Evolutionary conservation across 2,113 vertebrate genomes (phyloP), one percentile per base, ranked within the genome.

Genomic region (Spea bombifrons): DNA sequence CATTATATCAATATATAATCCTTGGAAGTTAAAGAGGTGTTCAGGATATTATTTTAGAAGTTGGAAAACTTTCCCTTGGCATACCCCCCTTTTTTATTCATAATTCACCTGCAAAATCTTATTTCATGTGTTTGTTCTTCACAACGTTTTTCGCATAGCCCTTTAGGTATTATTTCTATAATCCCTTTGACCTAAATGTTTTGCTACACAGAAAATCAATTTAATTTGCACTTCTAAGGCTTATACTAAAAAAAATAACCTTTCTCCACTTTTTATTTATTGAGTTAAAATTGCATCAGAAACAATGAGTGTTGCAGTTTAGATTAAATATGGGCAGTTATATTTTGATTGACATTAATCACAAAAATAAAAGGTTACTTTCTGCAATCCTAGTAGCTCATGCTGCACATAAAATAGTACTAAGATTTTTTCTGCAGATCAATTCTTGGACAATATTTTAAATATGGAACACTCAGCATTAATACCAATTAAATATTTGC

Each of bases 211-310:
- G 47, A 70, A 70, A 70, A 70, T 70, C 67, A 50, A 16, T 70
- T 70, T 17, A 50, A 70, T 70, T 70, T 70, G 67, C 67, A 49
- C 15, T n/a, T 70, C 48, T 49, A 70, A 70, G 48, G 17, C 67
- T 70, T 70, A 70, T 50, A 50, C 15, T n/a, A 50, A 49, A 50
- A 70, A 63, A 30, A 7, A 7, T 55, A 30, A 48, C 13, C 47
- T 70, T 70, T 30, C 50, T 17, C 45, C 50, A 15, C 15, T 59
- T 59, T 59, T 13, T 59, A 50, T 50, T 70, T 70, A 50, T 70
- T 15, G 5, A 47, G 44, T 68, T 13, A 50, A 47, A 50, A 48
- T 50, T 70, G 44, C 47, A 49, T 16, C 47, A n/a, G 7, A 70
- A 70, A 70, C 17, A 48, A 2, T 30, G 47, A 30, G 30, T 30